These are phyloP conservation scores for Dallia pectoralis DNA, from an alignment of 2,797 vertebrate species.

Conservation along the genomic window DNA sequence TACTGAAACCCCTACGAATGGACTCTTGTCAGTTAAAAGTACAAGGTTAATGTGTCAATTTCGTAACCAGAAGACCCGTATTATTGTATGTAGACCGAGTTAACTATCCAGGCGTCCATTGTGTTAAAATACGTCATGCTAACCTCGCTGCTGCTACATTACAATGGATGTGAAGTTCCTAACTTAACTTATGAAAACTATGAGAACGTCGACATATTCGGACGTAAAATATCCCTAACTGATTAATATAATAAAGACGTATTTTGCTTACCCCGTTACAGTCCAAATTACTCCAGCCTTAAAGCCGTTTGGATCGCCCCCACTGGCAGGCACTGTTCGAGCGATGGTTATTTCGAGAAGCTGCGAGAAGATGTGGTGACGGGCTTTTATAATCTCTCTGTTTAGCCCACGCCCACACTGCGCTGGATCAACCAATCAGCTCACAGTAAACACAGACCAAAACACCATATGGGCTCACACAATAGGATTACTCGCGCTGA, in stretches of 20 bases:
- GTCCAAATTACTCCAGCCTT: neutral
- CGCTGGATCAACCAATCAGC: neutral
- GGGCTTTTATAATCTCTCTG: neutral
- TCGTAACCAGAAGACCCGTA: neutral
- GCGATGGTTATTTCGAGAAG: neutral
- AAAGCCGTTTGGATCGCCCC: neutral
- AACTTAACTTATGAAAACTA: neutral
- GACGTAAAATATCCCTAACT: neutral
- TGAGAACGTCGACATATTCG: neutral
- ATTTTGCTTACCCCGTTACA: neutral
- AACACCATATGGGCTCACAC: neutral
- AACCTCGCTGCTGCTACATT: neutral
- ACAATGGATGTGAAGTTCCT: neutral
- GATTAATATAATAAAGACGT: neutral
- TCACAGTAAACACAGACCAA: neutral
- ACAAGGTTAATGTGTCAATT: neutral
- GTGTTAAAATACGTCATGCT: constrained; percentile 3
- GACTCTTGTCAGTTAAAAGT: neutral
- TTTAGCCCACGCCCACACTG: neutral
- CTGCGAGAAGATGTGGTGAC: neutral
- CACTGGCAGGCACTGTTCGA: neutral
- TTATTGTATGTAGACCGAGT: neutral
- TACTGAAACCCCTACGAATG: neutral
- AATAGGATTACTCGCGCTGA: neutral
- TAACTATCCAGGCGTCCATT: neutral